Conservation (phyloP, 2,797 vertebrate species). For the Poecilia wingei region DNA sequence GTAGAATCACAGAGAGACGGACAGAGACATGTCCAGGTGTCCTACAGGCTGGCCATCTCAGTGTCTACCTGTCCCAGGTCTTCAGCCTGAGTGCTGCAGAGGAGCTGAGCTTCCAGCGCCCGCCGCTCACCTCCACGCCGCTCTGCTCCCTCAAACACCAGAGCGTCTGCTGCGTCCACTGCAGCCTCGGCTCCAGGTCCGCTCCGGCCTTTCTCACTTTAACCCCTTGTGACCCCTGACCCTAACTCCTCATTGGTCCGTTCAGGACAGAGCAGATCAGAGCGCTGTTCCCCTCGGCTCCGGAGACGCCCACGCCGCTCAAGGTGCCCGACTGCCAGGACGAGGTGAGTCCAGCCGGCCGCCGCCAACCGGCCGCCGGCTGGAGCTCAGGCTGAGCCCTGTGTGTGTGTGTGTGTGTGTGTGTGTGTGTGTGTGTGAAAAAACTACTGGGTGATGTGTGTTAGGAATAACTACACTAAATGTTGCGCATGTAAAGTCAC, state of each 20-base stretch:
- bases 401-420: neutral
- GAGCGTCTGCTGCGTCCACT: conserved; percentile 7
- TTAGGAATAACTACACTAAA: neutral
- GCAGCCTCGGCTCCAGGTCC: conserved; percentile 12
- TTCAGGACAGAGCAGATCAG: conserved; percentile 42
- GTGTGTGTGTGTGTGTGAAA: too few species aligned
- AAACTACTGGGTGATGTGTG: neutral
- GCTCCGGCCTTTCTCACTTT: neutral
- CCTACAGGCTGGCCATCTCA: neutral
- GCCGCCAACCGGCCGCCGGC: neutral
- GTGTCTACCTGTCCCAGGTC: conserved; percentile 81
- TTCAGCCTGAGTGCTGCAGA: conserved; percentile 82
- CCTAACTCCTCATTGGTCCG: neutral
- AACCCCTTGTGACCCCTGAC: too few species aligned
- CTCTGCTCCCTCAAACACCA: conserved; percentile 84
- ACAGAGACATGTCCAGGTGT: neutral
- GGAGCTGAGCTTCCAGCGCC: conserved; percentile 82
- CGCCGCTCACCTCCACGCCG: conserved; percentile 86
- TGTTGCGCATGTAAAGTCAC: neutral
- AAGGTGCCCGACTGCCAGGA: conserved; percentile 17
- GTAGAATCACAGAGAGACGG: conserved; percentile 56
- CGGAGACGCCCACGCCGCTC: conserved; percentile 48
- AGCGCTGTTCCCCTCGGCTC: neutral
- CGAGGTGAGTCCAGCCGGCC: neutral
- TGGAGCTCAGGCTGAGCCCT: neutral